phyloP scores from a whole-genome alignment of 2,797 vertebrate genomes.

The Darevskia mixta region DNA sequence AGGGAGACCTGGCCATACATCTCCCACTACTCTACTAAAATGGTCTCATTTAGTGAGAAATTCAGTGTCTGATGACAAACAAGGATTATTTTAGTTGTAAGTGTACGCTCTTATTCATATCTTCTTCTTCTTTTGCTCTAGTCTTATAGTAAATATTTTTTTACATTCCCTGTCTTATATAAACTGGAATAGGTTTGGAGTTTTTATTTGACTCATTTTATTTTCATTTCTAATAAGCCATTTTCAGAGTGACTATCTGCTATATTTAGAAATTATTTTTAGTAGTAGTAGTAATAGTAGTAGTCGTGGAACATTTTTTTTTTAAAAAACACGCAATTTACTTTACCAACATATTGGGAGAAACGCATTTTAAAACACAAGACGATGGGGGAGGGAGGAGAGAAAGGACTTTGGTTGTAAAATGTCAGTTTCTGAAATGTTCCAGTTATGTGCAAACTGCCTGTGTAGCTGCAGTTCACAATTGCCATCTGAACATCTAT shows the following conservation, averaged over 20 bases:
- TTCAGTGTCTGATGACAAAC: neutral
- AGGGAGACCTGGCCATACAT: neutral
- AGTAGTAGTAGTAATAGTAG: too few species aligned
- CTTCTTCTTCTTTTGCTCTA: neutral
- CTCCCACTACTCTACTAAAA: neutral
- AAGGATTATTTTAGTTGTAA: neutral
- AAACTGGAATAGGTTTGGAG: slow-evolving; percentile 29
- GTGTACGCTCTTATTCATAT: neutral
- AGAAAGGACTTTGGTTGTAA: slow-evolving; percentile 39
- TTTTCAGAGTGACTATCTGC: slow-evolving; percentile 20
- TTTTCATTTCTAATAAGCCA: slow-evolving; percentile 49
- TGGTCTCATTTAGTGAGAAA: neutral
- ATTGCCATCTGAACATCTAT: slow-evolving; percentile 75
- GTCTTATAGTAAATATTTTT: neutral
- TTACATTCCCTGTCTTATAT: neutral
- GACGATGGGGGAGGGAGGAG: neutral
- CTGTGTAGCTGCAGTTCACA: slow-evolving; percentile 55
- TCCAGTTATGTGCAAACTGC: slow-evolving; percentile 53
- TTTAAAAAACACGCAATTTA: slow-evolving; percentile 29
- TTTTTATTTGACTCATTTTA: slow-evolving; percentile 8
- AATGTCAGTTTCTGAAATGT: slow-evolving; percentile 66
- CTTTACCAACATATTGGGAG: slow-evolving; percentile 34
- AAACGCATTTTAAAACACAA: slow-evolving; percentile 43
- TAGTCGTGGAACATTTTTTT: slow-evolving; percentile 41
- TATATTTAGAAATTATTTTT: slow-evolving; percentile 52